Base-by-base conservation (phyloP, 2,113 vertebrate species). In the Pardalotus punctatus region DNA sequence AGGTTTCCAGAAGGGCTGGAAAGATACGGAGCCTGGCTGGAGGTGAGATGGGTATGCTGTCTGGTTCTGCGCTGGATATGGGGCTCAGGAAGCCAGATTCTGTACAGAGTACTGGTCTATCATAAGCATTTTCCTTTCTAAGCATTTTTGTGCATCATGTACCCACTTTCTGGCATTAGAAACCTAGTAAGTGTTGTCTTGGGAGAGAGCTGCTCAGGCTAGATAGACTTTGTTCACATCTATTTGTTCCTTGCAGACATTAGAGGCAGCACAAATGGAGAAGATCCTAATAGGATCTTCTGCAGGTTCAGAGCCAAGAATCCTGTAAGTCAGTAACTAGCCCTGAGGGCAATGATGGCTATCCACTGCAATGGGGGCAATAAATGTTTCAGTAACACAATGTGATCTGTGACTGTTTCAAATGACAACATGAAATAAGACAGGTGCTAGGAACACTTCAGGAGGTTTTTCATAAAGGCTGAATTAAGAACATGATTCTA, bases 1-100 rank as follows among this genome's bases (percentile, higher is more conserved):
- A 53, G 85, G 58, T 90, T 93, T 96, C 85, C 90, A 90, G 71
- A 73, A 82, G 18, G 31, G 29, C 38, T 96, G 67, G 74, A 95
- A 96, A 67, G 94, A 77, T 77, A 54, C 8, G 5, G 64, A 88
- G 35, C 28, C 24, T 91, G 58, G 35, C 48, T 91, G 56, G 36
- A 60, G 2, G 1, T 23, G 38, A 56, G 38, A 66, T 81, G 47
- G 33, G 42, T 88, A 88, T 94, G 66, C 70, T 94, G 14, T 31
- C n/a, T 94, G 60, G 48, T 33, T 77, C 35, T 80, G 33, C 58
- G 70, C 64, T 66, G 27, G 64, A 23, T 88, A 15, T 12, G 40
- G 45, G n/a, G 20, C 27, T 86, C 58, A 77, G 33, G 67, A 42
- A 66, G 71, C 16, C 67, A 70, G 33, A 47, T 81, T 83, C n/a